These are phyloP conservation scores for Todiramphus chloris DNA, from an alignment of 2,113 vertebrate genomes.

Conservation along the genomic window DNA sequence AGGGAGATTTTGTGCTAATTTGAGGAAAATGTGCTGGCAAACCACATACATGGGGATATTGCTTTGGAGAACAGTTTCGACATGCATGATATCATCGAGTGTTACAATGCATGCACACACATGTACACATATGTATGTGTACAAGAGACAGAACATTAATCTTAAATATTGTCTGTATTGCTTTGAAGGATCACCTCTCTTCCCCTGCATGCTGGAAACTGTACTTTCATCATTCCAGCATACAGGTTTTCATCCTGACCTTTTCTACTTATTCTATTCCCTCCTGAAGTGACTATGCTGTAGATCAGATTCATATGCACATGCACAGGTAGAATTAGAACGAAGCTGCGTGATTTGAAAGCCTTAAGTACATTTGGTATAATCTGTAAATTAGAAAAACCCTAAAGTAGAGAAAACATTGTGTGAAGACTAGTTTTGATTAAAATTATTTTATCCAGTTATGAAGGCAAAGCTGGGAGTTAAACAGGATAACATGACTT, in stretches of 20 bases:
- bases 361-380: not conserved
- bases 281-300: not conserved
- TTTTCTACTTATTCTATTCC: not conserved
- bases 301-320: not conserved
- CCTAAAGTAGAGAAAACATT: not conserved
- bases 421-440: not conserved
- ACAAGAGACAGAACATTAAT: not conserved
- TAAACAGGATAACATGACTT: not conserved
- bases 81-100: not conserved
- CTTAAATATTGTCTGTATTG: not conserved
- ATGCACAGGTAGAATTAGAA: not conserved
- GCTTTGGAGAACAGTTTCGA: not conserved
- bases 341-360: not conserved
- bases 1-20: not conserved
- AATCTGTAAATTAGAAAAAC: not conserved
- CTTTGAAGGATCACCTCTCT: slow-evolving; percentile 19
- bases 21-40: not conserved
- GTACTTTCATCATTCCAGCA: slow-evolving; percentile 3
- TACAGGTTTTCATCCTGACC: not conserved
- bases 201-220: not conserved
- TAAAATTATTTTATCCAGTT: not conserved
- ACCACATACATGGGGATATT: not conserved
- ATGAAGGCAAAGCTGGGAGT: not conserved
- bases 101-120: not conserved
- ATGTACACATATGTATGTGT: not conserved